A percentile compares a stretch with the other conserved stretches of the same genome.
These are phyloP conservation scores for Pyrocephalus nanus DNA, from an alignment of 2,797 vertebrate genomes.

Conservation along the genomic window DNA sequence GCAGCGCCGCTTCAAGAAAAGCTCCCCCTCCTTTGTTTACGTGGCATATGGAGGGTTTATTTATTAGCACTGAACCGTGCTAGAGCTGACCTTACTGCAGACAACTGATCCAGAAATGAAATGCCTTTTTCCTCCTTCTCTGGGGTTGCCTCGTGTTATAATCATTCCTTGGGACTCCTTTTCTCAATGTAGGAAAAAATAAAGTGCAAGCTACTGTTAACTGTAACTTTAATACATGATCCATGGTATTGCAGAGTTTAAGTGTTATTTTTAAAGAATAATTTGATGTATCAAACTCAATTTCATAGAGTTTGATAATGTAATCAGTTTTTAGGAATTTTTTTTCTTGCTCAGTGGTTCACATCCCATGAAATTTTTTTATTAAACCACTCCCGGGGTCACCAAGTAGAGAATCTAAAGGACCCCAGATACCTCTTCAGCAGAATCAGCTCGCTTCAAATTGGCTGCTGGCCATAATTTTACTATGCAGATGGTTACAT, in stretches of 20 bases:
- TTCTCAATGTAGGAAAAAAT: not conserved
- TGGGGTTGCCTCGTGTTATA: not conserved
- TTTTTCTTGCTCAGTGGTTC: conserved; percentile 25
- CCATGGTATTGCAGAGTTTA: not conserved
- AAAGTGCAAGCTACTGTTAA: not conserved
- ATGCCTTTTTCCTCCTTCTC: not conserved
- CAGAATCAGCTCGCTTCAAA: conserved; percentile 42
- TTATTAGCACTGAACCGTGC: not conserved
- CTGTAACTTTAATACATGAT: not conserved
- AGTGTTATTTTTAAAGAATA: not conserved
- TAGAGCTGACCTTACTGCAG: not conserved
- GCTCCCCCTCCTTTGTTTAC: not conserved
- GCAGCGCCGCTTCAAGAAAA: not conserved
- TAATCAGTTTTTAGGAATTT: conserved; percentile 33
- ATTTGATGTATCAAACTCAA: not conserved
- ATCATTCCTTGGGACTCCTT: not conserved
- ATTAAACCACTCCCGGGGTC: conserved; percentile 64
- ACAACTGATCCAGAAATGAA: not conserved
- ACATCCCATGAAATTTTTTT: conserved; percentile 60
- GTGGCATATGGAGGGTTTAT: not conserved
- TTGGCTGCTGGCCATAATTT: conserved; percentile 24
- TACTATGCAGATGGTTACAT: conserved; percentile 41
- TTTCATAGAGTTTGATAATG: conserved; percentile 35
- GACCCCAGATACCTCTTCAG: conserved; percentile 39
- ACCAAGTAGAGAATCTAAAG: conserved; percentile 42